Conservation (phyloP, 2,113 vertebrate species). For the Zosterops hypoxanthus region DNA sequence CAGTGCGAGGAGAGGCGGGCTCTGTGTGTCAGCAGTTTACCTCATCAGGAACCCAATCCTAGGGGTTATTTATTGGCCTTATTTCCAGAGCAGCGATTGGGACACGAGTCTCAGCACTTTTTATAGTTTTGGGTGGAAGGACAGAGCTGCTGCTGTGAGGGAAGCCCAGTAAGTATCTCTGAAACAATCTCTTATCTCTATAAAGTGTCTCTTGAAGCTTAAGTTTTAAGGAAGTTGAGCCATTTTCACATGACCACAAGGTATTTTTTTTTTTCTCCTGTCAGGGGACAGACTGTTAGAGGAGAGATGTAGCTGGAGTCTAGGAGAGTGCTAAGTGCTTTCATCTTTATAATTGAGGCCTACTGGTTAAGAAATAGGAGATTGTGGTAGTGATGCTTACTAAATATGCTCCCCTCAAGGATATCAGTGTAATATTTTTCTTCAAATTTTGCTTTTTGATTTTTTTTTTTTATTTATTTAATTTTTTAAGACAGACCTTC, state of each 20-base stretch:
- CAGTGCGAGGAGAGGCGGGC: neutral
- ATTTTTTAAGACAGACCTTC: neutral
- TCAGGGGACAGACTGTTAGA: neutral
- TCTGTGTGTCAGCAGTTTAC: conserved; percentile 4
- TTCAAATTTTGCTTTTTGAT: neutral
- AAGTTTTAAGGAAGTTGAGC: neutral
- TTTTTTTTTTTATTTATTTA: neutral
- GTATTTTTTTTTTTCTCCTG: neutral
- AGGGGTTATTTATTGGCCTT: neutral
- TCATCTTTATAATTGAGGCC: neutral
- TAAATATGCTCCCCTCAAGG: neutral
- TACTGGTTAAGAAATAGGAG: neutral
- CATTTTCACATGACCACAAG: neutral
- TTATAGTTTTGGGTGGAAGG: neutral
- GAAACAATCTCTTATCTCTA: neutral
- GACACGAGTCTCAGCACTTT: neutral
- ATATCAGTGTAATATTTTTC: neutral
- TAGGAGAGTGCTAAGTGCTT: neutral
- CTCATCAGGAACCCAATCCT: conserved; percentile 2
- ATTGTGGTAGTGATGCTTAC: neutral
- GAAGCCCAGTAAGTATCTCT: neutral
- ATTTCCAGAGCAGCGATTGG: neutral
- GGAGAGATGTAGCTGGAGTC: neutral
- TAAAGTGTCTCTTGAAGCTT: neutral
- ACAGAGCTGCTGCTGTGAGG: neutral